Percentiles rank a stretch among this genome's conserved stretches.
Evolutionary conservation across 2,113 vertebrate species (phyloP).

Genomic region (Carassius carassius): DNA sequence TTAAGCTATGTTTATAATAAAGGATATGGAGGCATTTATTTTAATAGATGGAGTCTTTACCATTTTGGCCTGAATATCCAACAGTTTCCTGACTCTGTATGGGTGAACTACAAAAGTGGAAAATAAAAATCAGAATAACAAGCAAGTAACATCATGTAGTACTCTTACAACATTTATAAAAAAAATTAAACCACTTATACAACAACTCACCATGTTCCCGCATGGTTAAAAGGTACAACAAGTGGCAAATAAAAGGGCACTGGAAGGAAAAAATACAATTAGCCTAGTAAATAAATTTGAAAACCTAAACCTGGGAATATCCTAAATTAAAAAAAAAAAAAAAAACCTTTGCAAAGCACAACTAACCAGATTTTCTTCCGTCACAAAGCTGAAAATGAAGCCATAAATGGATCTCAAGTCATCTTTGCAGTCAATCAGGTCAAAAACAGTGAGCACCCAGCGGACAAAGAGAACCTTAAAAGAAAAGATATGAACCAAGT

Average conservation of each 20-base stretch:
- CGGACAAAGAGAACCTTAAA: constrained; percentile 86
- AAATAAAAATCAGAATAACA: not conserved
- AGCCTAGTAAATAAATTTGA: not conserved
- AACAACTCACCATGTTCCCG: constrained; percentile 83
- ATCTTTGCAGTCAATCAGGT: constrained; percentile 88
- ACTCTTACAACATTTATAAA: not conserved
- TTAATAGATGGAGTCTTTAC: constrained; percentile 71
- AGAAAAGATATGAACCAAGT: not conserved
- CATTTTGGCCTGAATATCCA: constrained; percentile 87
- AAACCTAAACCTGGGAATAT: not conserved
- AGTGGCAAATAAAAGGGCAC: constrained; percentile 87
- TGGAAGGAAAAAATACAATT: constrained; percentile 67
- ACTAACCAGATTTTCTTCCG: constrained; percentile 84
- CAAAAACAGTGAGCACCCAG: constrained; percentile 91
- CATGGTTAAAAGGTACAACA: constrained; percentile 89
- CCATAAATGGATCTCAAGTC: constrained; percentile 86
- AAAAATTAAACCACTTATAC: not conserved
- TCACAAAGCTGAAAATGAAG: constrained; percentile 88
- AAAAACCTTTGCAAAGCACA: not conserved
- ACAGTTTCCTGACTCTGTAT: constrained; percentile 85
- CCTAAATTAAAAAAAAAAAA: not conserved
- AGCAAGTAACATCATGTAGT: not conserved
- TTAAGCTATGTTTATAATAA: not conserved
- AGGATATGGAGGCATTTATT: not conserved
- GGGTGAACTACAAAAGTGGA: constrained; percentile 78